Base-by-base conservation (phyloP, 2,797 vertebrate species). In the Prionace glauca region DNA sequence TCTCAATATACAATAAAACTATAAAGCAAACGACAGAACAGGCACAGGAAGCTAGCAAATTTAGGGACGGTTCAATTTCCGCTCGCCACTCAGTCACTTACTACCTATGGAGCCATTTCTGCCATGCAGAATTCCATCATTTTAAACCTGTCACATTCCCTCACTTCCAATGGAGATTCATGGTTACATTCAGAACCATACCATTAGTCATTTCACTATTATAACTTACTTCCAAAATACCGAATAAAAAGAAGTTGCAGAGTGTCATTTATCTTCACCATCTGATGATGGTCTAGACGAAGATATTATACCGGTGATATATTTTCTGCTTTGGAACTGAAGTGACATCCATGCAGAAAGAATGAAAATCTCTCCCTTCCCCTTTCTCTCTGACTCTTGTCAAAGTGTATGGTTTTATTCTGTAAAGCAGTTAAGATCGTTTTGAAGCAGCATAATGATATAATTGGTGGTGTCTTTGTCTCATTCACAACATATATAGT, bases 141-240 rank as follows among this genome's bases (percentile, higher is more conserved):
- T n/a, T 36, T 92, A 67, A 92, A 92, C 62, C 62, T 69, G 65
- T 41, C 90, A 92, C 10, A 20, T 69, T 65, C 20, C 20, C n/a
- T 1, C 65, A 69, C 36, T 67, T 92, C 32, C 62, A 67, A 67
- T 92, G 90, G 69, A 67, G 65, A 69, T 92, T 92, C 90, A 92
- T 92, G 90, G 22, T 92, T 67, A 62, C 4, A 18, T 90, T 69
- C n/a, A 69, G 62, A 41, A 92, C 26, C 20, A 41, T 36, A 92
- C 41, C 62, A 92, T 92, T 69, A 36, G 90, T 92, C 90, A 69
- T 41, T 92, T 92, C 65, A 36, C 62, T 67, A 69, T 92, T 92
- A 2, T 41, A 69, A 92, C 18, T 67, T 92, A 92, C 90, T 69
- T 92, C 29, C 90, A 92, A 92, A 65, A 24, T 41, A 92, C n/a